Percentiles rank a stretch among this genome's conserved stretches.
Evolutionary conservation across 2,888 invertebrate species (phyloP).

Genomic region (Magallana nippona): DNA sequence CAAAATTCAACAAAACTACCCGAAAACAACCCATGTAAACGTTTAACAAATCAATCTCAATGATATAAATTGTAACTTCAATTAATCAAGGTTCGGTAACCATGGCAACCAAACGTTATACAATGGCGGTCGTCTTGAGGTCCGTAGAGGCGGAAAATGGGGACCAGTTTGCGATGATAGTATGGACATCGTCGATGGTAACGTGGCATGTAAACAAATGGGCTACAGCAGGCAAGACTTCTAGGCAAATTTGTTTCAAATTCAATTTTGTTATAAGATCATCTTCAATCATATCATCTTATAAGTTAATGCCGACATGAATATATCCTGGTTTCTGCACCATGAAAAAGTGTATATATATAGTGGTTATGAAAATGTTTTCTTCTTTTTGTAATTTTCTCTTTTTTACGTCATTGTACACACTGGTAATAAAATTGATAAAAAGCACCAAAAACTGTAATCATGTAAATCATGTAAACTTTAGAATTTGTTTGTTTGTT

Average conservation of each 20-base stretch:
- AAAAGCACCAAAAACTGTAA: too few species aligned
- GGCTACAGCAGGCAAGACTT: slow-evolving; percentile 82
- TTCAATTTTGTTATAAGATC: neutral
- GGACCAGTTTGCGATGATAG: slow-evolving; percentile 89
- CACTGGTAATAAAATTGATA: too few species aligned
- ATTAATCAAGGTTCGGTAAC: slow-evolving; percentile 49
- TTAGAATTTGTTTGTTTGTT: too few species aligned
- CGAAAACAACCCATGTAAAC: too few species aligned
- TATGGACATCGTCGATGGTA: slow-evolving; percentile 86
- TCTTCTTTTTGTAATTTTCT: too few species aligned
- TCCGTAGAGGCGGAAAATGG: slow-evolving; percentile 86
- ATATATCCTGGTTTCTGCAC: slow-evolving; percentile 5
- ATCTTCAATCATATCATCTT: neutral
- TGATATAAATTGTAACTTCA: too few species aligned
- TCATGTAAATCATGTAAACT: too few species aligned
- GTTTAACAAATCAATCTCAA: too few species aligned
- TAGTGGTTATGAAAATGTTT: too few species aligned
- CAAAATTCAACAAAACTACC: too few species aligned
- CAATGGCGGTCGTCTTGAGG: slow-evolving; percentile 86
- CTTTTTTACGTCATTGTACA: too few species aligned
- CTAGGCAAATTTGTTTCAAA: neutral
- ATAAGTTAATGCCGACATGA: too few species aligned
- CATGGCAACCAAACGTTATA: slow-evolving; percentile 46
- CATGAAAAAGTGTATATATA: neutral
- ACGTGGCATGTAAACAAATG: slow-evolving; percentile 87